phyloP scores from a whole-genome alignment of 1,140 invertebrate genomes.

The Aleiodes sp. region DNA sequence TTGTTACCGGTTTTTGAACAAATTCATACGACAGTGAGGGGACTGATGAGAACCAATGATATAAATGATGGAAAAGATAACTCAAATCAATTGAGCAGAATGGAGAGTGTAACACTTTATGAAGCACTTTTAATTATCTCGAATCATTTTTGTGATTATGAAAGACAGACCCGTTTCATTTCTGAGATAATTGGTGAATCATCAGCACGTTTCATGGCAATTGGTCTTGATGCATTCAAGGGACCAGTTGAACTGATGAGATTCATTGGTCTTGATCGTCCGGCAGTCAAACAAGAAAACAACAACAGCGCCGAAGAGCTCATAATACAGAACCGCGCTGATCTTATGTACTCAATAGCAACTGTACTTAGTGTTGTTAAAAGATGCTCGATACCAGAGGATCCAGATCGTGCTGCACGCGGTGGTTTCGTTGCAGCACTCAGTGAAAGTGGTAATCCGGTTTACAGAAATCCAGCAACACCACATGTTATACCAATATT shows the following conservation, averaged over 20 bases:
- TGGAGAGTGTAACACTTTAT: conserved; percentile 83
- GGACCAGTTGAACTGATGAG: conserved; percentile 76
- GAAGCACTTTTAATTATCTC: conserved; percentile 84
- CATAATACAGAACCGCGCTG: conserved; percentile 64
- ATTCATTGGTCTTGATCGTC: conserved; percentile 79
- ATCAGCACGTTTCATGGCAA: conserved; percentile 70
- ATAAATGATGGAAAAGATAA: conserved; percentile 34
- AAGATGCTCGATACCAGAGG: conserved; percentile 83
- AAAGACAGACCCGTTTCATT: conserved; percentile 83
- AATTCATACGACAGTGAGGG: conserved; percentile 78
- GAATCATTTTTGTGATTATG: conserved; percentile 90
- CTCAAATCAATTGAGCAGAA: conserved; percentile 77
- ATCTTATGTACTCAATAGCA: conserved; percentile 76
- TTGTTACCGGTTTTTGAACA: conserved; percentile 88
- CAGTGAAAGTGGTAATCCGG: conserved; percentile 78
- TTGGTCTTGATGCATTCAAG: conserved; percentile 69
- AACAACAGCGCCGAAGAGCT: conserved; percentile 67
- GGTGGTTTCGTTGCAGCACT: conserved; percentile 84
- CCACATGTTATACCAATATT: conserved; percentile 82
- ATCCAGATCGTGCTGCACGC: conserved; percentile 78
- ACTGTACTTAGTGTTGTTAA: conserved; percentile 85
- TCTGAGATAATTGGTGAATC: conserved; percentile 78
- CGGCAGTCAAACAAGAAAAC: conserved; percentile 72
- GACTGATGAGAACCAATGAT: conserved; percentile 67
- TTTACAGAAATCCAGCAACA: conserved; percentile 86